A percentile compares a stretch with the other conserved stretches of the same genome.
Conservation (phyloP, 2,888 invertebrate genomes). For the Resseliella maxima region DNA sequence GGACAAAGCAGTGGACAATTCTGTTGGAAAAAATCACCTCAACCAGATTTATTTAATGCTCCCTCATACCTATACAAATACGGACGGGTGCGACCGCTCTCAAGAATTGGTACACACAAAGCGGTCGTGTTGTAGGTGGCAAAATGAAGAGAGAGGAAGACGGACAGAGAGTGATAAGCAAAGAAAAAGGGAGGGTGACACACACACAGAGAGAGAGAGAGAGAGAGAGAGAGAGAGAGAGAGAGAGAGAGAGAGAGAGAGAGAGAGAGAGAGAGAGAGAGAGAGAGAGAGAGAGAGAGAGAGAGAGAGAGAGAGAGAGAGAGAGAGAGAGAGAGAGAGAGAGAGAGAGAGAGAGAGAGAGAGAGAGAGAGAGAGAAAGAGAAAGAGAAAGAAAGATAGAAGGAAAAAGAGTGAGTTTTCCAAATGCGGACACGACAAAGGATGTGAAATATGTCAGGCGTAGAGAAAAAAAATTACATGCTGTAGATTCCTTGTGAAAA, state of each 20-base stretch:
- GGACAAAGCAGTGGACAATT: constrained; percentile 32
- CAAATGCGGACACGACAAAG: constrained; percentile 21
- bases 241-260: background rate
- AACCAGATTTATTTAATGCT: constrained; percentile 6
- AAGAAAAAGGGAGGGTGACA: too few species aligned
- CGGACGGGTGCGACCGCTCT: too few species aligned
- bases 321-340: background rate
- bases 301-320: background rate
- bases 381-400: background rate
- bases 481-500: constrained; percentile 36
- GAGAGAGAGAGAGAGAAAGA: too few species aligned
- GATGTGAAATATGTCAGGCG: constrained; percentile 53
- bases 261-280: too few species aligned
- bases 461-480: background rate
- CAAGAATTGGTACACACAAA: background rate
- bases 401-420: background rate
- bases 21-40: background rate
- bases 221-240: background rate
- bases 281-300: too few species aligned
- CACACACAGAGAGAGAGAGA: too few species aligned
- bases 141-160: too few species aligned
- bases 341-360: too few species aligned
- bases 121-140: constrained; percentile 2
- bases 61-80: background rate
- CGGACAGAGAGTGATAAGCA: too few species aligned